Base-by-base conservation (phyloP, 2,113 vertebrate species). In the Saccopteryx bilineata region DNA sequence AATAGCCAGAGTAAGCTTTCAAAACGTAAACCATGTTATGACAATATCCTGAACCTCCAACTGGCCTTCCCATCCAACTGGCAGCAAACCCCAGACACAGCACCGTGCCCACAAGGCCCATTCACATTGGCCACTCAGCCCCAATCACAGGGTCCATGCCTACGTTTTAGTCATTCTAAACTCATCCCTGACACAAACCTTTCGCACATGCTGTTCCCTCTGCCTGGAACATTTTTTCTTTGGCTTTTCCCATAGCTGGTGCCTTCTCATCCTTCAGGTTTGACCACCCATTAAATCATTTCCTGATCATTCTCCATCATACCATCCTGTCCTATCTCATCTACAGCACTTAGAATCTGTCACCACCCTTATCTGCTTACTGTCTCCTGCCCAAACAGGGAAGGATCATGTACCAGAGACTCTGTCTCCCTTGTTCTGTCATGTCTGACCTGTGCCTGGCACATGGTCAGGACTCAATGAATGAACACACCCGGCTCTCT, bases 21-120 rank as follows among this genome's bases (percentile, higher is more conserved):
- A 50, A 56, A 61, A 54, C 39, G 26, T 48, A 76, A 33, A 46
- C 46, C 21, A 60, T 54, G 63, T 50, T 46, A 50, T 9, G 50
- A 48, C 23, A 19, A 31, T 56, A 76, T 83, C 26, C n/a, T 96
- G 75, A 82, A 31, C n/a, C n/a, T 84, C 66, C 74, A 69, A 69
- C 0, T 28, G 56, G 18, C 33, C 13, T 58, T 85, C 58, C 31
- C 50, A 15, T n/a, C 61, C 18, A 39, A 66, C 50, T 50, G 26
- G 68, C 3, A 76, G 26, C 39, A 82, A 74, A 87, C 13, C 31
- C 78, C 71, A 83, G 79, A 31, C 9, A 7, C 8, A 18, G 1
- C 2, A 2, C 17, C 21, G 14, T 14, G 54, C 26, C 63, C 17
- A 1, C 6, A 33, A 19, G 80, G 19, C 9, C 50, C 19, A 24